Conservation (phyloP, 64 coral and sea anemone genomes). For the Astreopora myriophthalma region DNA sequence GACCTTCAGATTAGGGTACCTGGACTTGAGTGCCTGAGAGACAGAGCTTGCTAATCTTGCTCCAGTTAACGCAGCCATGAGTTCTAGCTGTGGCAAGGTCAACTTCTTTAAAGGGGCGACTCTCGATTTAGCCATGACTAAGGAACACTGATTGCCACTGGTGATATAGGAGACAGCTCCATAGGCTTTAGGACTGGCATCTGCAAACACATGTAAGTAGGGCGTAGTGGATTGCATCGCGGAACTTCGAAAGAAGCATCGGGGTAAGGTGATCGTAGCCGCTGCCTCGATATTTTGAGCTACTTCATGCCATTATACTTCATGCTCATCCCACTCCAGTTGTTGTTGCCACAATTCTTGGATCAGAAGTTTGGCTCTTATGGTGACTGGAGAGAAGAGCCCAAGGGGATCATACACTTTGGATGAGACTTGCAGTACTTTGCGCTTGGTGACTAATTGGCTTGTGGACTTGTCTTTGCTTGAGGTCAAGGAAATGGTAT, state of each 20-base stretch:
- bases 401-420: conserved; percentile 52
- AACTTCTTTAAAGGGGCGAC: conserved; percentile 70
- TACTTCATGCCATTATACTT: conserved; percentile 20
- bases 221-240: not conserved
- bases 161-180: conserved; percentile 56
- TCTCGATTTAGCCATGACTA: conserved; percentile 70
- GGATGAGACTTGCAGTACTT: conserved; percentile 20
- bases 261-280: not conserved
- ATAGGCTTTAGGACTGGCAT: conserved; percentile 61
- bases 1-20: not conserved
- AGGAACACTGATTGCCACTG: conserved; percentile 19
- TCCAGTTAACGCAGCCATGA: conserved; percentile 55
- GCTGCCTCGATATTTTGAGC: not conserved
- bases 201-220: conserved; percentile 56
- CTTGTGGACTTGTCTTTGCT: not conserved
- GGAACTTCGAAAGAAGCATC: conserved; percentile 45
- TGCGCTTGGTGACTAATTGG: not conserved
- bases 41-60: conserved; percentile 49
- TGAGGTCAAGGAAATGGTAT: not conserved
- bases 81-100: conserved; percentile 68
- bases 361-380: conserved; percentile 53
- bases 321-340: conserved; percentile 65
- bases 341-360: conserved; percentile 59
- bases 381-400: conserved; percentile 36
- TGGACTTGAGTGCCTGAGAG: conserved; percentile 1